Base-by-base conservation (phyloP, 2,797 vertebrate species). In the Buphagus erythrorhynchus region DNA sequence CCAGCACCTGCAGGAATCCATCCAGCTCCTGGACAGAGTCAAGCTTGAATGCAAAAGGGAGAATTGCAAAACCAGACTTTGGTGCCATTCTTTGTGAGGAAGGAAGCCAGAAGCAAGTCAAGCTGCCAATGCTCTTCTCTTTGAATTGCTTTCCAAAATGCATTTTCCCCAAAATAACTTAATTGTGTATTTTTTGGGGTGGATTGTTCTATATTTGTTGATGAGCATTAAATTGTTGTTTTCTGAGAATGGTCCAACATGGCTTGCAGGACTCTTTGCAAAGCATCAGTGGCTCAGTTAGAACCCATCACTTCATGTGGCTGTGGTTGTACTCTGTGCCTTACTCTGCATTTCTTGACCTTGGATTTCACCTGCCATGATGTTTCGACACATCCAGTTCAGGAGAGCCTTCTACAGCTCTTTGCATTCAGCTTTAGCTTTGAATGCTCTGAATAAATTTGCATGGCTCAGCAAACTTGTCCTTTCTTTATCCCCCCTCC, bases 101-200 rank as follows among this genome's bases (percentile, higher is more conserved):
- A 21, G 2, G 12, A 14, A 90, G 75, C 93, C 91, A 93, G 82
- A 63, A 93, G 69, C 85, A 33, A 91, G 85, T 68, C 49, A 78
- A 83, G 73, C 94, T 93, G 91, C 86, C 66, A 91, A 76, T 73
- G 85, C 90, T 72, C 33, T 80, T 67, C 91, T 63, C 52, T 93
- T 61, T 91, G 58, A 93, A 91, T 93, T 88, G 93, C 90, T 81
- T 94, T 94, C 66, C 91, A 68, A 85, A 93, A 72, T 46, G 58
- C 36, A 0, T 75, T 95, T 93, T 90, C 66, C 96, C 94, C 79
- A 86, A 95, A 97, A 97, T 96, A 97, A 88, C 91, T 74, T 80
- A 76, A 91, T 86, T 94, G 88, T 78, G 25, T 68, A 0, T 55
- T 83, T 94, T 86, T 95, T 5, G 19, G 54, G 52, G 57, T 61